A percentile compares a stretch with the other conserved stretches of the same genome.
Evolutionary conservation across 1,140 invertebrate species (phyloP).

Genomic region (Penaeus japonicus): DNA sequence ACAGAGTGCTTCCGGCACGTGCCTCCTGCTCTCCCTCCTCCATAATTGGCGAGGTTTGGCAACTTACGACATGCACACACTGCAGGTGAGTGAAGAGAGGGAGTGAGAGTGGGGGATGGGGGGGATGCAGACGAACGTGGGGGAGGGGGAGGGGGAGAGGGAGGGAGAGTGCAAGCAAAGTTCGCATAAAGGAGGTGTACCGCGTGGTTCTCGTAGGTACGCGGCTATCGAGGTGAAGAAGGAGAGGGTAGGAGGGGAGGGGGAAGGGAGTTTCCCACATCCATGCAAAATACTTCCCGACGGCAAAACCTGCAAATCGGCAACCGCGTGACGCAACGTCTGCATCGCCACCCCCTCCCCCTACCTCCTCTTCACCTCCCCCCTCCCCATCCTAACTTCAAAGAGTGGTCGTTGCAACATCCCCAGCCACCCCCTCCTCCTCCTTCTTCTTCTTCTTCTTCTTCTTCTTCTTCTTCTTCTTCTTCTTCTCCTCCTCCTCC

Average conservation of each 20-base stretch:
- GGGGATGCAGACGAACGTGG: not conserved
- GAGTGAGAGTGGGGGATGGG: not conserved
- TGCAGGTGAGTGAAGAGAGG: not conserved
- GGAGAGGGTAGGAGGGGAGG: not conserved
- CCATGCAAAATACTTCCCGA: not conserved
- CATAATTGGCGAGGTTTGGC: not conserved
- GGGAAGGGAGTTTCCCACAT: not conserved
- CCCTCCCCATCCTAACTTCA: not conserved
- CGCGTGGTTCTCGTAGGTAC: not conserved
- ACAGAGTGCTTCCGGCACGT: too few species aligned
- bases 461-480: not conserved
- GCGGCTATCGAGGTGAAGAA: not conserved
- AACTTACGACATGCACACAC: not conserved
- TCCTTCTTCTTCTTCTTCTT: not conserved
- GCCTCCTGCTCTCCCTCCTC: too few species aligned
- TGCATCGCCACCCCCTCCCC: not conserved
- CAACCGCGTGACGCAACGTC: not conserved
- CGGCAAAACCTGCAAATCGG: not conserved
- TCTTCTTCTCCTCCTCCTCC: not conserved
- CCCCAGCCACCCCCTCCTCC: not conserved
- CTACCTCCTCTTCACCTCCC: not conserved
- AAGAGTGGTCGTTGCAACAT: too few species aligned
- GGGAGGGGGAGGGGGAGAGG: not conserved
- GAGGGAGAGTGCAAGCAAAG: not conserved
- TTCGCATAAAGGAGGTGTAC: not conserved